Evolutionary conservation across 2,888 invertebrate genomes (phyloP), one percentile per base, ranked within the genome.

Genomic region (Perithous albicinctus): DNA sequence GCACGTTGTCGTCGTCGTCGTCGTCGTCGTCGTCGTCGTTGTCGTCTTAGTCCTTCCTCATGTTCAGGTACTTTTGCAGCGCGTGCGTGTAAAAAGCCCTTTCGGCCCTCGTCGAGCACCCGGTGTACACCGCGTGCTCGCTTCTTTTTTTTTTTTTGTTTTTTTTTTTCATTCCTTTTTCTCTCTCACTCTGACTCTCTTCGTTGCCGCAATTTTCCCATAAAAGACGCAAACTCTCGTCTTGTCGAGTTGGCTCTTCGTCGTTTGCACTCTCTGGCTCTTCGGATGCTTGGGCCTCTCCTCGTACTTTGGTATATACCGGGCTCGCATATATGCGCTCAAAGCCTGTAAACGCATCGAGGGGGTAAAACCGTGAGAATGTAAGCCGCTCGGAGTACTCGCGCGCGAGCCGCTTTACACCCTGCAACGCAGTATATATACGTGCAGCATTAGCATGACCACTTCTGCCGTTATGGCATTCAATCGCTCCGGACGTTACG

Each of bases 361-460:
- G 78, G 72, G 78, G 72, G 64, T 72, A 46, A n/a, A 70, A 80
- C 75, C 80, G 76, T 80, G 80, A 80, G 80, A 80, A 80, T 80
- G 59, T 51, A 54, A 46, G 26, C 69, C 18, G 35, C 70, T 43
- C 74, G 59, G n/a, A n/a, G 43, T 15, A 66, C 29, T 66, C 64
- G 32, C 20, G 59, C 56, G 38, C 38, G 23, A 41, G 67, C 46
- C 29, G 7, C 8, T 51, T 38, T 46, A 48, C 32, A 20, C 61
- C 63, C 15, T 54, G 38, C 64, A 69, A 81, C 69, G 69, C 35
- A 51, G 70, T 70, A 67, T 32, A 38, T 41, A n/a, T n/a, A n/a
- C n/a, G n/a, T 18, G 43, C 10, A 8, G 20, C 75, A 77, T 78
- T 78, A 69, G 81, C 73, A 81, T 74, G 78, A 81, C 69, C 67